Base-by-base conservation (phyloP, 2,888 invertebrate species). In the Leptopilina drosophilae region DNA sequence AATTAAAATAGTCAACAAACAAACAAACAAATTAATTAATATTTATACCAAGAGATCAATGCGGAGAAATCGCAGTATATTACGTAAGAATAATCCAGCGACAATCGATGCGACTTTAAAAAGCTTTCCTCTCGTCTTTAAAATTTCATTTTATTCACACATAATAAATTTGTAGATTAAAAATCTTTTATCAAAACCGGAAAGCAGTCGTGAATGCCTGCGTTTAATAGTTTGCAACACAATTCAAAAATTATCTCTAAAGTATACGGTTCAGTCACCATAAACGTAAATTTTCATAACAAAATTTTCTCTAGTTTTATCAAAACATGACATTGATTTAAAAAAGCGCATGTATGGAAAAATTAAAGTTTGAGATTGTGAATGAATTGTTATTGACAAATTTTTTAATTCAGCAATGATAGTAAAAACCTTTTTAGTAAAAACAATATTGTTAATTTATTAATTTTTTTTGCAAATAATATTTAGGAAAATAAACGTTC, bases 121-220 rank as follows among this genome's bases (percentile, higher is more conserved):
- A 73, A 73, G 33, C 33, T 56, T 73, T 26, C 0, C 33, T 33
- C 49, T 56, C 14, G 33, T 53, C 26, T 26, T 73, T 53, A 56
- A 73, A 49, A 56, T 73, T 56, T 7, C 56, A 56, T 73, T 59
- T n/a, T 56, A 56, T 56, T 73, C n/a, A 11, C 73, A 33, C 73
- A 53, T 56, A 26, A 14, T 73, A 73, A 73, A 73, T 73, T 73
- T 73, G 9, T 33, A 15, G 73, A 73, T 56, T 73, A 59, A 73
- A 56, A 33, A 73, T 73, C 73, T 73, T n/a, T 56, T 73, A 73
- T 56, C 33, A 59, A 7, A 56, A 73, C 56, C 40, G 73, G 56
- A 59, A 73, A 56, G 9, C 12, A 9, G 14, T 56, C 14, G n/a
- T 56, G 56, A 12, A 49, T 14, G 26, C 8, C 8, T 42, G 6